A percentile compares a stretch with the other conserved stretches of the same genome.
Conservation (phyloP, 2,113 vertebrate species). For the Ammodramus savannarum region DNA sequence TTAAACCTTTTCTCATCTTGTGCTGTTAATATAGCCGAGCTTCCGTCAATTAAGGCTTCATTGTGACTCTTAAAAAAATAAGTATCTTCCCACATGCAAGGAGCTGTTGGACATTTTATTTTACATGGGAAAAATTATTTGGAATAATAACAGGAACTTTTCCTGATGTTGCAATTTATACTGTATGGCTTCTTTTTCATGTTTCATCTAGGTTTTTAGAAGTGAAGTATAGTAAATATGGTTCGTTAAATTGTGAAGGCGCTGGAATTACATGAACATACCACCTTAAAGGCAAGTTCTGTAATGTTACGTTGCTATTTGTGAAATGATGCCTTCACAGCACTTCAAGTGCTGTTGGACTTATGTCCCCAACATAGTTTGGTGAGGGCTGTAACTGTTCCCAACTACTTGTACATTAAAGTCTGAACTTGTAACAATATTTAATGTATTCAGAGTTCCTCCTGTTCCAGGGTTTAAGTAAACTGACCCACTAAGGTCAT, state of each 20-base stretch:
- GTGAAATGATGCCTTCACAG: constrained; percentile 94
- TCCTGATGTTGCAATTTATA: constrained; percentile 90
- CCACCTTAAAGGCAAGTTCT: constrained; percentile 98
- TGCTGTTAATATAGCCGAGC: constrained; percentile 89
- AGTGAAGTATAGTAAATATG: constrained; percentile 99
- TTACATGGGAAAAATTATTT: constrained; percentile 83
- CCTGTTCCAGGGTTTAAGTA: constrained; percentile 86
- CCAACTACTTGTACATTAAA: constrained; percentile 78
- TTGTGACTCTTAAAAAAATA: constrained; percentile 85
- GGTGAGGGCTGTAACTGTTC: constrained; percentile 93
- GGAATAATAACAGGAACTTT: constrained; percentile 85
- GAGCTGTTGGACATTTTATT: constrained; percentile 89
- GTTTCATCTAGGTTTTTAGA: constrained; percentile 99
- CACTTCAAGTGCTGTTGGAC: constrained; percentile 96
- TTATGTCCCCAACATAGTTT: constrained; percentile 96
- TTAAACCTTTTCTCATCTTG: constrained; percentile 96
- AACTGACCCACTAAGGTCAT: constrained; percentile 82
- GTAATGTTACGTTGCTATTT: constrained; percentile 86
- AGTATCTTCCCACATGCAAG: constrained; percentile 82
- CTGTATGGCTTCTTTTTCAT: constrained; percentile 96
- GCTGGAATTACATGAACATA: constrained; percentile 97
- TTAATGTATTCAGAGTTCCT: constrained; percentile 88
- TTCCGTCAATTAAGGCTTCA: constrained; percentile 86
- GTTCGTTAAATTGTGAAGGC: constrained; percentile 98
- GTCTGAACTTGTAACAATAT: constrained; percentile 81